A percentile compares a stretch with the other conserved stretches of the same genome.
Conservation (phyloP, 2,113 vertebrate genomes). For the Nerophis ophidion region DNA sequence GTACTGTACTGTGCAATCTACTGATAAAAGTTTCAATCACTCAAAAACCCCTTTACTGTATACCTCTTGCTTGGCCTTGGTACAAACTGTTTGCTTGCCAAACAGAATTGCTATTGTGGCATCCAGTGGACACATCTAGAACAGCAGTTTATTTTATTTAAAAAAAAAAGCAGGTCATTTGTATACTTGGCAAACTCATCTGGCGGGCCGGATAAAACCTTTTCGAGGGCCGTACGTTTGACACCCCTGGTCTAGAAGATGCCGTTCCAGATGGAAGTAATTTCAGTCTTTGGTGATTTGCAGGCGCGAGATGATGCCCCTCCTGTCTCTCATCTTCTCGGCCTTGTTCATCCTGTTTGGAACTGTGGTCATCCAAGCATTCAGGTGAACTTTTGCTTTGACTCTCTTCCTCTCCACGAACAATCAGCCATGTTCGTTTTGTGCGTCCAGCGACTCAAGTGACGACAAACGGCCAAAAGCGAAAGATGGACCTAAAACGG, state of each 20-base stretch:
- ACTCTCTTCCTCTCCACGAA: background rate
- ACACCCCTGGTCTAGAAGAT: background rate
- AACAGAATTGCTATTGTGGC: too few relatives aligned
- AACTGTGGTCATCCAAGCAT: conserved; percentile 91
- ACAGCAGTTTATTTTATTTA: too few relatives aligned
- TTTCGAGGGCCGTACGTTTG: too few relatives aligned
- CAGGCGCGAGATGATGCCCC: conserved; percentile 97
- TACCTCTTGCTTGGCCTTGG: too few relatives aligned
- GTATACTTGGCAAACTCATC: too few relatives aligned
- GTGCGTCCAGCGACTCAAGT: conserved; percentile 78
- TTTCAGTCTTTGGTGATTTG: conserved; percentile 19
- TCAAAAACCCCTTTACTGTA: too few relatives aligned
- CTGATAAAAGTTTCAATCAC: too few relatives aligned
- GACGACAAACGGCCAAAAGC: conserved; percentile 80
- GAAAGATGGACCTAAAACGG: conserved; percentile 70
- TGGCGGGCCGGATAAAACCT: too few relatives aligned
- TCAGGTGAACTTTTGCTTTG: conserved; percentile 73
- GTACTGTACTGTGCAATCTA: too few relatives aligned
- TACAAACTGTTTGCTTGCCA: too few relatives aligned
- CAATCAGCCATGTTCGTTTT: background rate
- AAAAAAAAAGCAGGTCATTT: too few relatives aligned
- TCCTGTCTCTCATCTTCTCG: conserved; percentile 92
- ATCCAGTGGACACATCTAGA: too few relatives aligned
- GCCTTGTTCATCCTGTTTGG: conserved; percentile 95
- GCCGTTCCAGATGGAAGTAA: background rate